Evolutionary conservation across 2,888 invertebrate genomes (phyloP), one percentile per base, ranked within the genome.

Genomic region (Dorcus hopei): DNA sequence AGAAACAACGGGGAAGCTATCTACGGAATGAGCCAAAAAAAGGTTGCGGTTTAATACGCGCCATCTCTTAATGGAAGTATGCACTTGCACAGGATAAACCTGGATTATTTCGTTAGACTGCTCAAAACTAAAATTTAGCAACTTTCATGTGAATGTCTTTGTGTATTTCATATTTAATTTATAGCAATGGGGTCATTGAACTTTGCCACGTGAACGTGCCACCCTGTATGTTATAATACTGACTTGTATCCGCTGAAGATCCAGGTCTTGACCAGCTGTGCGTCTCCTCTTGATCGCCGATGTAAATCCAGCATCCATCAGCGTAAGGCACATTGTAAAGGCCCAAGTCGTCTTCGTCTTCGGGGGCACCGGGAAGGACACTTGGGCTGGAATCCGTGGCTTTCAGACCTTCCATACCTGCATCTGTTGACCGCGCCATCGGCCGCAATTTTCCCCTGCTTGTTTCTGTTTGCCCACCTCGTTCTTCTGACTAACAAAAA

Each of bases 251-350:
- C 38, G 54, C 47, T 8, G 52, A 53, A 19, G 54, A 61, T 62
- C 82, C 81, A 65, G 80, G 76, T 67, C 84, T 82, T 51, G 81
- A 82, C 87, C 87, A 87, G 9, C 86, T 85, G 70, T 81, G 81
- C 62, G 85, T 79, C 67, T 87, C 87, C 64, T 90, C 90, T 50
- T 85, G 79, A 65, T 90, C 89, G 1, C 89, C 87, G 49, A 93
- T 85, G 71, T 89, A 88, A 26, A 91, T 85, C 87, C 92, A 93
- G 38, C 85, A 84, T 9, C 86, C 85, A 40, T 85, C 82, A 19
- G 85, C 83, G 73, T 89, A 91, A 66, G 89, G 87, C 59, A 90
- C 91, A 58, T 86, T 83, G 74, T 92, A 91, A 48, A 91, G 82
- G 38, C 90, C 90, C 65, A 86, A 84, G 65, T 89, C 89, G 56